Evolutionary conservation across 2,888 invertebrate genomes (phyloP).

Genomic region (Polyommatus iphigenia): DNA sequence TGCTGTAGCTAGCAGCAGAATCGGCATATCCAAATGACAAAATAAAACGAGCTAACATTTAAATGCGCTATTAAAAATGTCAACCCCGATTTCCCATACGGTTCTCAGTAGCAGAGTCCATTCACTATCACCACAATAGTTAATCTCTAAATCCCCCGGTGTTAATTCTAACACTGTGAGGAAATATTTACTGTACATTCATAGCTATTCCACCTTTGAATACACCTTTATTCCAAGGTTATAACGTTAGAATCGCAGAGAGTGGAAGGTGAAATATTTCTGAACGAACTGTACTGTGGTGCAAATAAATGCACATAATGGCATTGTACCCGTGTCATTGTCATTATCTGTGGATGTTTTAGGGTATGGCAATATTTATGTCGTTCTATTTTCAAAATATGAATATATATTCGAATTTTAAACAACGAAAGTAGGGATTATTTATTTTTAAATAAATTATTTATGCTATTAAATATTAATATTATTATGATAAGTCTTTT

Average conservation of each 20-base stretch:
- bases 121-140: slow-evolving; percentile 18
- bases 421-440: background rate
- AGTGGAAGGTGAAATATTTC: background rate
- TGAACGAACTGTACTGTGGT: slow-evolving; percentile 60
- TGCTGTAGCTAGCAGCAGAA: too few species aligned
- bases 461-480: background rate
- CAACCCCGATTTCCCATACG: slow-evolving; percentile 18
- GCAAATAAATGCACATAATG: slow-evolving; percentile 71
- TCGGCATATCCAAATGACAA: background rate
- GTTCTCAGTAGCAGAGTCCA: slow-evolving; percentile 30
- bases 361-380: slow-evolving; percentile 38
- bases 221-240: background rate
- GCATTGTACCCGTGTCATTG: slow-evolving; percentile 64
- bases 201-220: background rate
- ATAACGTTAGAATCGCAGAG: too few species aligned
- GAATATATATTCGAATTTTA: background rate
- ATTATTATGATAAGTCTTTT: background rate
- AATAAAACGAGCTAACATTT: background rate
- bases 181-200: slow-evolving; percentile 30
- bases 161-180: slow-evolving; percentile 70
- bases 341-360: slow-evolving; percentile 62
- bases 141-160: slow-evolving; percentile 43
- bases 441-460: too few species aligned
- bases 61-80: background rate
- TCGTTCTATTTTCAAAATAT: background rate